Evolutionary conservation across 1,140 invertebrate genomes (phyloP).

Genomic region (Ostrea denselamellosa): DNA sequence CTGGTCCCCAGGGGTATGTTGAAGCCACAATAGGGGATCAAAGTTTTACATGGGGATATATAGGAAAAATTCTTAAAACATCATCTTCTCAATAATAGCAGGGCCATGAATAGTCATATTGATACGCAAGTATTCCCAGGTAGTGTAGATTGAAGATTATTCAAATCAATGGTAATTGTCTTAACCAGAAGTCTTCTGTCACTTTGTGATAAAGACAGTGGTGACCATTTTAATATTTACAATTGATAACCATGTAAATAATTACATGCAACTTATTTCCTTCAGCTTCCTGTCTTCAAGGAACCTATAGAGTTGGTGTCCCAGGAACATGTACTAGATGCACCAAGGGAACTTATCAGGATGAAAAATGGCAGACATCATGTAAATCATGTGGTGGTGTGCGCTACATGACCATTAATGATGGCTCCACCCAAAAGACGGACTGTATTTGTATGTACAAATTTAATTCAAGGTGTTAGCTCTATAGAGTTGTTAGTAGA

Average conservation of each 20-base stretch:
- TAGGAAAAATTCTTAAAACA: too few relatives aligned
- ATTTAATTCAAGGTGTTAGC: too few relatives aligned
- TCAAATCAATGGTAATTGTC: too few relatives aligned
- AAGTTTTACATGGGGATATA: too few relatives aligned
- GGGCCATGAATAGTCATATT: too few relatives aligned
- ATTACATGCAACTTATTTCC: constrained; percentile 28
- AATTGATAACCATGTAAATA: too few relatives aligned
- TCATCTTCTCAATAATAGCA: too few relatives aligned
- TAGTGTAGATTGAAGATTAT: too few relatives aligned
- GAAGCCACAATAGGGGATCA: too few relatives aligned
- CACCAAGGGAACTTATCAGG: constrained; percentile 95
- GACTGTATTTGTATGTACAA: constrained; percentile 65
- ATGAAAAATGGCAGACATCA: constrained; percentile 81
- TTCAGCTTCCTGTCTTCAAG: constrained; percentile 80
- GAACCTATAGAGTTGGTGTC: constrained; percentile 90
- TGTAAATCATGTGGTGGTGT: constrained; percentile 56
- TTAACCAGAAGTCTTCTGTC: not conserved
- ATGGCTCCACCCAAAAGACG: constrained; percentile 41
- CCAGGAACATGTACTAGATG: constrained; percentile 88
- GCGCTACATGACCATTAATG: constrained; percentile 57
- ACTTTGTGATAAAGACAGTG: not conserved
- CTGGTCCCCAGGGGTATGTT: too few relatives aligned
- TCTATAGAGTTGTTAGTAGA: too few relatives aligned
- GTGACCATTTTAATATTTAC: not conserved
- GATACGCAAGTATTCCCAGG: too few relatives aligned